These are phyloP conservation scores for Opisthocomus hoazin DNA, from an alignment of 2,113 vertebrate genomes.

Conservation along the genomic window DNA sequence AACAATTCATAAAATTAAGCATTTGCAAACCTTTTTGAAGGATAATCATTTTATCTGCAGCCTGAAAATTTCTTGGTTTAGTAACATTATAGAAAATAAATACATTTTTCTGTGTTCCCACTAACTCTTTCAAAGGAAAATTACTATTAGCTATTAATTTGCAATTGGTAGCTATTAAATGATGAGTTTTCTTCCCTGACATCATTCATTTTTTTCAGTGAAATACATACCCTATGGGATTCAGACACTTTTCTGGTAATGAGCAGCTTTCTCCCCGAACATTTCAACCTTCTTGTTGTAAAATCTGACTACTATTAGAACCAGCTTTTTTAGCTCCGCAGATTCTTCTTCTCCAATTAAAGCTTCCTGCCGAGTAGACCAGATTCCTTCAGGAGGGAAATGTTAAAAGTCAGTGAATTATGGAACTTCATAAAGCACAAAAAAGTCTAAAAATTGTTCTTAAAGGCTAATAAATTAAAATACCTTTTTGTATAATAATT, in stretches of 20 bases:
- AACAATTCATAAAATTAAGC: not conserved
- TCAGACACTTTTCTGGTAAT: slow-evolving; percentile 36
- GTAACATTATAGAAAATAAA: not conserved
- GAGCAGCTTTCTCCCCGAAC: slow-evolving; percentile 27
- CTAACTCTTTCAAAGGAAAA: not conserved
- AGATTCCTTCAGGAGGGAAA: slow-evolving; percentile 31
- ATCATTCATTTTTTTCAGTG: not conserved
- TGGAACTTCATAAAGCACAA: slow-evolving; percentile 5
- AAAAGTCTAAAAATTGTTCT: slow-evolving; percentile 7
- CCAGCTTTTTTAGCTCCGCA: not conserved
- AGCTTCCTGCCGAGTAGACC: not conserved
- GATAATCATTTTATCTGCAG: not conserved
- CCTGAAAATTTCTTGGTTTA: not conserved
- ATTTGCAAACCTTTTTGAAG: not conserved
- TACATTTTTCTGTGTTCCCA: not conserved
- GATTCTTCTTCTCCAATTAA: slow-evolving; percentile 48
- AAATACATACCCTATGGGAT: slow-evolving; percentile 7
- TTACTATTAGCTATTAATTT: not conserved
- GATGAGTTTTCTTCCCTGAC: not conserved
- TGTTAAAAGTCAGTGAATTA: slow-evolving; percentile 46
- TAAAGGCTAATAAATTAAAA: slow-evolving; percentile 18
- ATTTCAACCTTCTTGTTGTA: slow-evolving; percentile 45
- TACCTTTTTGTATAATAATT: slow-evolving; percentile 7
- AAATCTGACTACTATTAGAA: slow-evolving; percentile 48
- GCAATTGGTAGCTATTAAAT: not conserved